Percentiles rank a stretch among this genome's conserved stretches.
These are phyloP conservation scores for Bursaphelenchus okinawaensis DNA, from an alignment of 2,888 invertebrate species.

Conservation along the genomic window DNA sequence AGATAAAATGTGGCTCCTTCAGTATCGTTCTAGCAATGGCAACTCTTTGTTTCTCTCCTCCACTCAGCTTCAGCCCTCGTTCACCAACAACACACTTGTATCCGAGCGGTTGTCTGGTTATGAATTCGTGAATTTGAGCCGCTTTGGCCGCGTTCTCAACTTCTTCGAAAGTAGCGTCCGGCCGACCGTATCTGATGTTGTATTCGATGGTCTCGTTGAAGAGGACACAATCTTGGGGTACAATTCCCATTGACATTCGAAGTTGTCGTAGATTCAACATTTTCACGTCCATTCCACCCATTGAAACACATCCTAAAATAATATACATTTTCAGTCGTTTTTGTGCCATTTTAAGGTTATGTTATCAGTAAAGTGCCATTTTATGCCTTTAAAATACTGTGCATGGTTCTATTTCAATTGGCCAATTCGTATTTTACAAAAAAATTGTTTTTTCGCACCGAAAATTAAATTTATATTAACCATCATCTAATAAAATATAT, in stretches of 20 bases:
- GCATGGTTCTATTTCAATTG: too few relatives aligned
- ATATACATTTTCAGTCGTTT: constrained; percentile 5
- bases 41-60: constrained; percentile 94
- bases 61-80: constrained; percentile 84
- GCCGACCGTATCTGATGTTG: constrained; percentile 85
- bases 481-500: too few relatives aligned
- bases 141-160: constrained; percentile 80
- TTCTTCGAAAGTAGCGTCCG: constrained; percentile 73
- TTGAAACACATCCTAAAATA: constrained; percentile 24
- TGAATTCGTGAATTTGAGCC: constrained; percentile 88
- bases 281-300: constrained; percentile 40
- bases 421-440: too few relatives aligned
- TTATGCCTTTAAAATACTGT: too few relatives aligned
- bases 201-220: constrained; percentile 63
- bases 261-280: constrained; percentile 61
- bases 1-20: constrained; percentile 80
- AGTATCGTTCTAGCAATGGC: constrained; percentile 91
- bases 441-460: too few relatives aligned
- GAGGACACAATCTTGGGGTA: constrained; percentile 62
- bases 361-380: too few relatives aligned
- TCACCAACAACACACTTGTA: constrained; percentile 72
- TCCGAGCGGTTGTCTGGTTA: constrained; percentile 80
- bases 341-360: too few relatives aligned
- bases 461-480: too few relatives aligned
- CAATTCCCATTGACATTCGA: constrained; percentile 62